Conservation (phyloP, 2,797 vertebrate species). For the Sebastes minor region DNA sequence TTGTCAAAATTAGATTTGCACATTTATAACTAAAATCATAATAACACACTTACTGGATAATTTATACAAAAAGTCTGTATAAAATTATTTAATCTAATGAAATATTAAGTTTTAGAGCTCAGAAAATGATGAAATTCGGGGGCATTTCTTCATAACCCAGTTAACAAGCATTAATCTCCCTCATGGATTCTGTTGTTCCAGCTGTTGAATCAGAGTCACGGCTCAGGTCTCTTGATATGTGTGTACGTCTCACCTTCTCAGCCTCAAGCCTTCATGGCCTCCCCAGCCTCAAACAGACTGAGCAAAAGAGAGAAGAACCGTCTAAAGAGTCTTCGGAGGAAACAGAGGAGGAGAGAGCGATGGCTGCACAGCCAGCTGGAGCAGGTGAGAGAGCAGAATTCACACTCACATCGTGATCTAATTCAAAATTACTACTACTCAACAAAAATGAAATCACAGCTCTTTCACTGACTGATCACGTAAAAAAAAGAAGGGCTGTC, state of each 20-base stretch:
- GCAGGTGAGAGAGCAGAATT: slow-evolving; percentile 55
- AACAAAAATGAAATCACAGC: not conserved
- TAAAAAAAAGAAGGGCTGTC: not conserved
- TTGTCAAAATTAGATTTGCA: accelerated
- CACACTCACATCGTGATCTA: accelerated
- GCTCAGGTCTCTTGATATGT: not conserved
- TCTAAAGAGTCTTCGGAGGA: slow-evolving; percentile 85
- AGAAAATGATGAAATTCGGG: too few species aligned
- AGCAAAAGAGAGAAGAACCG: slow-evolving; percentile 86
- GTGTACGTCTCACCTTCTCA: not conserved
- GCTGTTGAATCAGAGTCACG: not conserved
- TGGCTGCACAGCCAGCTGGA: slow-evolving; percentile 76
- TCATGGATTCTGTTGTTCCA: not conserved
- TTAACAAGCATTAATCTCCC: too few species aligned
- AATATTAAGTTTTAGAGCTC: too few species aligned
- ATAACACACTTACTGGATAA: too few species aligned
- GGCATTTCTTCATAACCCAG: too few species aligned
- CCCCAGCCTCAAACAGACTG: slow-evolving; percentile 61
- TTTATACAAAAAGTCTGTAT: too few species aligned
- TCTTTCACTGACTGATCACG: not conserved
- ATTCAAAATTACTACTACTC: not conserved
- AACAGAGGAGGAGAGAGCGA: slow-evolving; percentile 81
- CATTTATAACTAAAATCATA: too few species aligned
- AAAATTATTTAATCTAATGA: too few species aligned
- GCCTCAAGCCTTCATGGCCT: slow-evolving; percentile 12